Conservation (phyloP, 2,113 vertebrate genomes). For the Xiphias gladius region DNA sequence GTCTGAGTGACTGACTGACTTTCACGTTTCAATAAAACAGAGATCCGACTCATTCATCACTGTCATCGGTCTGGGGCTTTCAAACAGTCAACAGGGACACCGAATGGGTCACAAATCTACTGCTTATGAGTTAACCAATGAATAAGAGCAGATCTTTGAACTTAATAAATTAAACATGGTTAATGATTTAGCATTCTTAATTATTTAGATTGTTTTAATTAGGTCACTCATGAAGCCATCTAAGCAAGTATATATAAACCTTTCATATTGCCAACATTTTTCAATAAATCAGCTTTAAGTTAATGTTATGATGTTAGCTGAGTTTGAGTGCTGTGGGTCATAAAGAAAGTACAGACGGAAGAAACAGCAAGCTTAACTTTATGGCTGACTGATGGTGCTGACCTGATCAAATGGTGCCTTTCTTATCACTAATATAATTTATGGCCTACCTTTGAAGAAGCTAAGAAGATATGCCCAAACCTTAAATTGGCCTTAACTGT, state of each 20-base stretch:
- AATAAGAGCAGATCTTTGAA: background rate
- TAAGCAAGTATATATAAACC: background rate
- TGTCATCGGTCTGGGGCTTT: background rate
- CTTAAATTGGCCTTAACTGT: background rate
- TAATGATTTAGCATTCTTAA: constrained; percentile 20
- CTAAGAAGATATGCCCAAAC: background rate
- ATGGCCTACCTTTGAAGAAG: constrained; percentile 56
- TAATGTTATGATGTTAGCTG: background rate
- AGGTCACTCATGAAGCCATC: background rate
- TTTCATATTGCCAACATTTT: background rate
- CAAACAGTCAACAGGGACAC: constrained; percentile 20
- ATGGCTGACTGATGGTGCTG: background rate
- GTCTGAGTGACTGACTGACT: constrained; percentile 56
- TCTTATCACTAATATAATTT: constrained; percentile 53
- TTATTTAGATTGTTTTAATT: constrained; percentile 8
- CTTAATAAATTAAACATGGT: constrained; percentile 11
- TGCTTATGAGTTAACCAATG: constrained; percentile 16
- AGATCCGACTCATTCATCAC: constrained; percentile 54
- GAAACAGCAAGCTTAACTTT: constrained; percentile 11
- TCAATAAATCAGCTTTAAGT: background rate
- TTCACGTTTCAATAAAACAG: constrained; percentile 59
- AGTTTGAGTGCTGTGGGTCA: background rate
- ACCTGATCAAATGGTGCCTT: constrained; percentile 31
- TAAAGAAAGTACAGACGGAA: background rate
- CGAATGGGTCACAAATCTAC: constrained; percentile 16